Evolutionary conservation across 2,888 invertebrate genomes (phyloP).

Genomic region (Elegia similella): DNA sequence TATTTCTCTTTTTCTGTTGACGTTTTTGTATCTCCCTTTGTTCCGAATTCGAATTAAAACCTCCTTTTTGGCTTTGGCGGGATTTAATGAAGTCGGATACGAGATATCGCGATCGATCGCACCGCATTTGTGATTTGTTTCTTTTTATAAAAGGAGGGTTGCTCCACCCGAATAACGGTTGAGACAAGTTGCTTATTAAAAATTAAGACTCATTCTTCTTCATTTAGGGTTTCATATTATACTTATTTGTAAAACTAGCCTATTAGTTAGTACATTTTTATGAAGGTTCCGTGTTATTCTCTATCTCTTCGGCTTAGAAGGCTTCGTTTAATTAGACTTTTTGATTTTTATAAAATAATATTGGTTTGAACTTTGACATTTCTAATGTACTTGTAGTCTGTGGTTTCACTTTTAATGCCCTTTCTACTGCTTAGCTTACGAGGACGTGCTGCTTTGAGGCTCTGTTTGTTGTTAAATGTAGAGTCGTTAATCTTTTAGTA

Average conservation of each 20-base stretch:
- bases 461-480: neutral
- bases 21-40: slow-evolving; percentile 72
- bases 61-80: slow-evolving; percentile 45
- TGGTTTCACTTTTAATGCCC: too few relatives aligned
- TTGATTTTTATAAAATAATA: too few relatives aligned
- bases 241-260: neutral
- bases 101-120: slow-evolving; percentile 31
- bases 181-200: neutral
- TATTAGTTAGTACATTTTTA: too few relatives aligned
- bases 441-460: too few relatives aligned
- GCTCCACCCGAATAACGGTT: neutral
- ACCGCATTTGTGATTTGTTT: slow-evolving; percentile 14
- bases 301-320: too few relatives aligned
- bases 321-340: too few relatives aligned
- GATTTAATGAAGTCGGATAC: slow-evolving; percentile 49
- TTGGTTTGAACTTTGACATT: too few relatives aligned
- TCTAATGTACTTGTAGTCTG: too few relatives aligned
- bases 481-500: neutral
- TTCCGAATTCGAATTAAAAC: slow-evolving; percentile 60
- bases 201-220: neutral
- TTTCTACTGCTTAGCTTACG: too few relatives aligned
- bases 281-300: too few relatives aligned
- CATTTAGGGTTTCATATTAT: too few relatives aligned
- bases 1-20: slow-evolving; percentile 63
- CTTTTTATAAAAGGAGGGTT: neutral